Base-by-base conservation (phyloP, 92 coral and sea anemone species). In the Epizoanthus fatuus region DNA sequence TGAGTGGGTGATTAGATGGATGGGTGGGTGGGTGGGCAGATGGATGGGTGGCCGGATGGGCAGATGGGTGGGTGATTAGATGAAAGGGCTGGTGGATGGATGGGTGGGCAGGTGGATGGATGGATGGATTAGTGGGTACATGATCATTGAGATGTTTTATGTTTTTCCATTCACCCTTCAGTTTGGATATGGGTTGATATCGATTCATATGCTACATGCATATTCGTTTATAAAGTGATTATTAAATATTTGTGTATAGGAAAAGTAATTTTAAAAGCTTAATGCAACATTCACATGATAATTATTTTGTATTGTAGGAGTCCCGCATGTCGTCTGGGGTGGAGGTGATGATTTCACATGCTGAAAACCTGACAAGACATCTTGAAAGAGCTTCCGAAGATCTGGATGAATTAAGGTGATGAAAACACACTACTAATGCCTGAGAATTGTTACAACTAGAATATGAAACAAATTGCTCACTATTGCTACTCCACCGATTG, bases 321-420 rank as follows among this genome's bases (percentile, higher is more conserved):
- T 91, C 96, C 20, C 97, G 99, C 15, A 95, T 97, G 99, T 86
- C 96, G 71, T 91, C 98, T 17, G 99, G 97, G 42, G 87, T 97
- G 17, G 98, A 97, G 60, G 90, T 97, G 3, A 92, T 95, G 91
- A 95, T 97, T 29, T 85, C 81, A 72, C 96, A 97, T 84, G 98
- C 98, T n/a, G 99, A 97, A 84, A 93, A 93, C 73, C 72, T 92
- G 55, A 81, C 93, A 64, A 92, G 96, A 71, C 98, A 94, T 32
- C 79, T 97, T 9, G 98, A 97, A 66, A 85, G 86, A 52, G 90
- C 87, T 5, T 72, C 86, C 58, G 96, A 95, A 75, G 98, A 90
- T 73, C 94, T 95, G 32, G 85, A 80, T 54, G 98, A 95, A 64
- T 86, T 87, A 32, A 91, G 98, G 87, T 88, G 72, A 58, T 15